phyloP scores from a whole-genome alignment of 2,888 invertebrate genomes.

The Cryptosula pallasiana region DNA sequence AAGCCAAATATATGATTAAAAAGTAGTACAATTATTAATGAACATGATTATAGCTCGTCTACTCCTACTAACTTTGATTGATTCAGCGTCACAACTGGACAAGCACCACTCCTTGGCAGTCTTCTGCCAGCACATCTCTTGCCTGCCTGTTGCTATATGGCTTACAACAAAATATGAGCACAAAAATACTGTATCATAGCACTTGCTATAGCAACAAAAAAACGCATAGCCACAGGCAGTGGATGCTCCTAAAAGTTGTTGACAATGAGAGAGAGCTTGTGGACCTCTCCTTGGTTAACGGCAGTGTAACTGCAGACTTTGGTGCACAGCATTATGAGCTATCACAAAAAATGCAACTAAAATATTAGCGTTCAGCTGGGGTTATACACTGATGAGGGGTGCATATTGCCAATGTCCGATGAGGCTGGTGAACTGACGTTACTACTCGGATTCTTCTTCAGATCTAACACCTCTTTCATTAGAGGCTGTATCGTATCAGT shows the following conservation, averaged over 20 bases:
- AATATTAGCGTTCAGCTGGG: neutral
- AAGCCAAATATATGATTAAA: neutral
- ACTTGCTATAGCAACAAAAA: neutral
- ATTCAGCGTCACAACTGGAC: neutral
- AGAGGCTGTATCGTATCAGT: constrained; percentile 41
- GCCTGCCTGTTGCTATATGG: too few relatives aligned
- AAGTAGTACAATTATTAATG: neutral
- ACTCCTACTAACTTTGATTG: neutral
- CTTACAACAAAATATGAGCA: neutral
- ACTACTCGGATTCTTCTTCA: constrained; percentile 26
- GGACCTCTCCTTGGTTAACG: too few relatives aligned
- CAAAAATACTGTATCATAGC: neutral
- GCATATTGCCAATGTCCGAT: neutral
- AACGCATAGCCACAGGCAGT: too few relatives aligned
- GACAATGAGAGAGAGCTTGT: too few relatives aligned
- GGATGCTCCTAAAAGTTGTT: too few relatives aligned
- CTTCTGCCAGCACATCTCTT: too few relatives aligned
- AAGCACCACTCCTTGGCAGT: too few relatives aligned
- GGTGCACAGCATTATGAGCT: too few relatives aligned
- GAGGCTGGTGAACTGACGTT: constrained; percentile 5
- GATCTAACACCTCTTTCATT: constrained; percentile 41
- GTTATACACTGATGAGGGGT: neutral
- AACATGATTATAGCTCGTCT: neutral
- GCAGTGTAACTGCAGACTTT: too few relatives aligned
- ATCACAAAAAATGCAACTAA: neutral